Conservation (phyloP, 2,888 invertebrate genomes). For the Lycaena phlaeas region DNA sequence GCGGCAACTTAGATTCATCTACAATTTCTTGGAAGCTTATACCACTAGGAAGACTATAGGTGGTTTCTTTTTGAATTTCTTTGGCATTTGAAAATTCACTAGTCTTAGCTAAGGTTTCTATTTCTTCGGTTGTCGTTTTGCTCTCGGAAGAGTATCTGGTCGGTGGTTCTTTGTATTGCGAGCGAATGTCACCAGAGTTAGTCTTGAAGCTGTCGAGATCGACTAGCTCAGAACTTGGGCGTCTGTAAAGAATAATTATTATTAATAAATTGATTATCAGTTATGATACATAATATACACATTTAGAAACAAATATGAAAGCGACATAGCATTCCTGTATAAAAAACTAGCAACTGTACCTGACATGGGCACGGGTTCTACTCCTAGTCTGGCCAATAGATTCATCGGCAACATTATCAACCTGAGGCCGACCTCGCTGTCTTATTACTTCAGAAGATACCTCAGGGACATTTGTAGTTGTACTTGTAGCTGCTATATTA, state of each 20-base stretch:
- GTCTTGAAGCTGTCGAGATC: conserved; percentile 89
- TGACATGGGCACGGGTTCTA: conserved; percentile 75
- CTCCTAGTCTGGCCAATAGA: conserved; percentile 62
- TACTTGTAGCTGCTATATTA: conserved; percentile 58
- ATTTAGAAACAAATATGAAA: neutral
- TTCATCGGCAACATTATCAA: conserved; percentile 61
- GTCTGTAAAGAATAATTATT: conserved; percentile 47
- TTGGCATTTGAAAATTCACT: conserved; percentile 42
- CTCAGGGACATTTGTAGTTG: conserved; percentile 57
- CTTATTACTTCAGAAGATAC: conserved; percentile 55
- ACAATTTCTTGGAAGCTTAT: conserved; percentile 50
- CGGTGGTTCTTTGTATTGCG: conserved; percentile 65
- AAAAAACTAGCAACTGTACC: conserved; percentile 31
- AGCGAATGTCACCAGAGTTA: conserved; percentile 71
- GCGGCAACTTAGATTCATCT: conserved; percentile 56
- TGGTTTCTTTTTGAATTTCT: conserved; percentile 48
- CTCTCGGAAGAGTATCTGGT: conserved; percentile 61
- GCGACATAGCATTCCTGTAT: neutral
- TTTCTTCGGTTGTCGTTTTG: conserved; percentile 69
- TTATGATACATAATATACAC: neutral
- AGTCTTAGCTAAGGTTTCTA: conserved; percentile 46
- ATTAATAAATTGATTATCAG: neutral
- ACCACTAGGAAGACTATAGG: conserved; percentile 50
- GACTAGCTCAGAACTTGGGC: conserved; percentile 85
- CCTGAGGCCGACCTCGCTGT: conserved; percentile 52